Evolutionary conservation across 2,113 vertebrate genomes (phyloP).

Genomic region (Platichthys flesus): DNA sequence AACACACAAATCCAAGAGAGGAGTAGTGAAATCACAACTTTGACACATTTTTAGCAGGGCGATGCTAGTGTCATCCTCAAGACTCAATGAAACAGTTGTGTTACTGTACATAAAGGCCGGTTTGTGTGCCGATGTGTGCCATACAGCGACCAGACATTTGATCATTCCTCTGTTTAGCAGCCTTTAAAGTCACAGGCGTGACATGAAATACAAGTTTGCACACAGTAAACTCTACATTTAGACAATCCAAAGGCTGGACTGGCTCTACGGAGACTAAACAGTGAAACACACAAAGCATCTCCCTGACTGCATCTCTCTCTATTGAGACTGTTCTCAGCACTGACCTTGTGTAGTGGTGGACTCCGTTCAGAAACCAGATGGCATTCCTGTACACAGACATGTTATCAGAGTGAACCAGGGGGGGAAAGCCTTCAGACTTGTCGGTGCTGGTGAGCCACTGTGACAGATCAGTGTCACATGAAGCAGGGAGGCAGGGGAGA

Average conservation of each 20-base stretch:
- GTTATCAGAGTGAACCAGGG: slow-evolving; percentile 14
- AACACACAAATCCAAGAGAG: not conserved
- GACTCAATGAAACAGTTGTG: slow-evolving; percentile 71
- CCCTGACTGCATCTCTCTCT: not conserved
- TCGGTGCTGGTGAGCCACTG: slow-evolving; percentile 23
- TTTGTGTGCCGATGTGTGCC: slow-evolving; percentile 54
- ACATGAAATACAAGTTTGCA: not conserved
- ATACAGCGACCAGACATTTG: slow-evolving; percentile 50
- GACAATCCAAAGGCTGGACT: not conserved
- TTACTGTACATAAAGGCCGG: slow-evolving; percentile 54
- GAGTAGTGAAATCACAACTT: not conserved
- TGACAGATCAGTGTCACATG: slow-evolving; percentile 38
- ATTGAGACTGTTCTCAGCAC: slow-evolving; percentile 19
- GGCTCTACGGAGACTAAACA: not conserved
- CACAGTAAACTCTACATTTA: not conserved
- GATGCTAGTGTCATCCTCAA: slow-evolving; percentile 37
- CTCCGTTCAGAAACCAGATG: slow-evolving; percentile 81
- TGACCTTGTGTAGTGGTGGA: slow-evolving; percentile 82
- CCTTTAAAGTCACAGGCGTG: not conserved
- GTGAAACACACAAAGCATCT: not conserved
- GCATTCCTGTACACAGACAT: slow-evolving; percentile 81
- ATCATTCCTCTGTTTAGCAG: not conserved
- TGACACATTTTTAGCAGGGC: not conserved
- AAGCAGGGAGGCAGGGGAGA: not conserved
- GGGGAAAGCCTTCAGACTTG: not conserved